Evolutionary conservation across 2,797 vertebrate species (phyloP).

Genomic region (Brotula barbata): DNA sequence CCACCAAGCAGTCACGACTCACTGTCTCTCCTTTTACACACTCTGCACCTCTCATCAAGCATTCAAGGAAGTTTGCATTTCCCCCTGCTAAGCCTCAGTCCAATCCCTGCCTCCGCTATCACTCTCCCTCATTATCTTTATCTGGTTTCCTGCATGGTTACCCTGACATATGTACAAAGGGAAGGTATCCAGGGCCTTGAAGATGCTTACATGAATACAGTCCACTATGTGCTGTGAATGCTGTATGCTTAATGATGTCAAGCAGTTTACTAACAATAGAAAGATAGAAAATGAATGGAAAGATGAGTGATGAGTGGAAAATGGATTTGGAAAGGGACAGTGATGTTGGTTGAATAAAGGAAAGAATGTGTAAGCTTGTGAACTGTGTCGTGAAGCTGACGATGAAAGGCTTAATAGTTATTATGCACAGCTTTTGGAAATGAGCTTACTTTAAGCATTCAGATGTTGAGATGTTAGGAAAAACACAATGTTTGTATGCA

Average conservation of each 20-base stretch:
- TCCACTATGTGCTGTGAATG: not conserved
- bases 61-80: not conserved
- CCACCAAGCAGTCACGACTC: constrained; percentile 61
- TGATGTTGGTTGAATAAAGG: not conserved
- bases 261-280: constrained; percentile 13
- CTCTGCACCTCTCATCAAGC: constrained; percentile 1
- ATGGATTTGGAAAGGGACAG: not conserved
- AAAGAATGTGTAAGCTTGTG: not conserved
- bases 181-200: no score
- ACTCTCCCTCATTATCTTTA: not conserved
- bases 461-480: no score
- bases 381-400: constrained; percentile 1
- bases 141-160: no score
- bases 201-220: not conserved
- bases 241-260: constrained; percentile 25
- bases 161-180: no score
- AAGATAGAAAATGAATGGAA: constrained; percentile 1
- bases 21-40: constrained; percentile 43
- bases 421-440: not conserved
- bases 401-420: not conserved
- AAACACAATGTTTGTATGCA: no score
- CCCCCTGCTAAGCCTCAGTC: constrained; percentile 16
- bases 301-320: not conserved
- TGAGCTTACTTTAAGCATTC: no score
- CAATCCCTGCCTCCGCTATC: not conserved